These are phyloP conservation scores for Holocentrus rufus DNA, from an alignment of 2,797 vertebrate species.

Conservation along the genomic window DNA sequence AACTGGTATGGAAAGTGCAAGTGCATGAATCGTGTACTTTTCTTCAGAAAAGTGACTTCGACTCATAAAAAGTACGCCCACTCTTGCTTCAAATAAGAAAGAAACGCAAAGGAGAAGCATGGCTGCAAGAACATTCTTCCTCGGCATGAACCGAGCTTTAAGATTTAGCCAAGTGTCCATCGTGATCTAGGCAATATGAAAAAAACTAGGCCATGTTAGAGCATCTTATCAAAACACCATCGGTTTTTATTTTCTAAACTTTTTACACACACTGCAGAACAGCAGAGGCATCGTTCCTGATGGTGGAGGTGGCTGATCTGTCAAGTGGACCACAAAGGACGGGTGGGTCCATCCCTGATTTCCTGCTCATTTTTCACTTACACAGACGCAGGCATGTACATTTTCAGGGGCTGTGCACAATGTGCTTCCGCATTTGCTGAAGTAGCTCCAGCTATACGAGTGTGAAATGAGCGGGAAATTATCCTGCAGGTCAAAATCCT, in stretches of 20 bases:
- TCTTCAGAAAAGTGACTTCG: no score
- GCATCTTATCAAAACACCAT: no score
- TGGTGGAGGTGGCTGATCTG: neutral
- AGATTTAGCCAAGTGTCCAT: neutral
- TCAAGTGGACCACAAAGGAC: neutral
- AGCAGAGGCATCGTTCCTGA: neutral
- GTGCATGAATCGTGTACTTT: no score
- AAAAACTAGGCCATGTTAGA: no score
- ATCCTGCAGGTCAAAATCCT: neutral
- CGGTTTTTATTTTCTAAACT: neutral
- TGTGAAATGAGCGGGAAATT: neutral
- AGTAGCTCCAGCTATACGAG: neutral
- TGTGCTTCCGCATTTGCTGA: neutral
- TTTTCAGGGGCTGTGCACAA: neutral
- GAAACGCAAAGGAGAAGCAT: neutral
- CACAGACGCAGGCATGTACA: neutral
- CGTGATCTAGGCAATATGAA: no score
- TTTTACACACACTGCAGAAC: neutral
- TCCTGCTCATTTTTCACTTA: slow-evolving; percentile 7
- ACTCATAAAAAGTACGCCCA: neutral
- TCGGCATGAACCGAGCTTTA: neutral
- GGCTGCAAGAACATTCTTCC: neutral
- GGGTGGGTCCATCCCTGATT: neutral
- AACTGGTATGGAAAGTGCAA: no score
- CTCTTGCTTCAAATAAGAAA: neutral